A percentile compares a stretch with the other conserved stretches of the same genome.
These are phyloP conservation scores for Belgica antarctica DNA, from an alignment of 2,888 invertebrate species.

Conservation along the genomic window DNA sequence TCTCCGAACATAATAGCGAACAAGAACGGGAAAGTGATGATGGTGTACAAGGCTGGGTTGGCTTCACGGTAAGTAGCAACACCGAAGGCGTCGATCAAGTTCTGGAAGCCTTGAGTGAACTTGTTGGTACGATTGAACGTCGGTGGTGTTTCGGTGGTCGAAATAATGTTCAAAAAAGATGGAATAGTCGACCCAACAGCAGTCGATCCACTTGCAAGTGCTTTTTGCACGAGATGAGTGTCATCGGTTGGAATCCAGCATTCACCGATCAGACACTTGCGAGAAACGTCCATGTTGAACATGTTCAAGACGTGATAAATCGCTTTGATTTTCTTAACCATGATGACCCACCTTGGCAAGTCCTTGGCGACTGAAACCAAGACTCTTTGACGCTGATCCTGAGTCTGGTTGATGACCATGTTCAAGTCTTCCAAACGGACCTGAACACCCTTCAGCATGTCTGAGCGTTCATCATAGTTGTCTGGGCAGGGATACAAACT, in stretches of 20 bases:
- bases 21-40: conserved; percentile 91
- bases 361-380: conserved; percentile 77
- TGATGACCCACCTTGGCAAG: conserved; percentile 76
- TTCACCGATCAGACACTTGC: conserved; percentile 86
- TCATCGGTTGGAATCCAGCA: conserved; percentile 81
- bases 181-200: conserved; percentile 83
- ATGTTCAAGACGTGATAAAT: conserved; percentile 91
- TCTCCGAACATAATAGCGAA: conserved; percentile 98
- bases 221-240: conserved; percentile 69
- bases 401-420: conserved; percentile 73
- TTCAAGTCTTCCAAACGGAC: conserved; percentile 79
- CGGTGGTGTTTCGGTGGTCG: conserved; percentile 76
- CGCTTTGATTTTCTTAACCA: conserved; percentile 85
- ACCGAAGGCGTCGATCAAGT: conserved; percentile 89
- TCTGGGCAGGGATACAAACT: conserved; percentile 85
- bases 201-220: conserved; percentile 78
- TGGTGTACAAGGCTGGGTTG: conserved; percentile 84
- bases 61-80: conserved; percentile 89
- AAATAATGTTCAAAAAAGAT: conserved; percentile 88
- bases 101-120: conserved; percentile 90
- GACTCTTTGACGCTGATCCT: conserved; percentile 79
- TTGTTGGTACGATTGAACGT: conserved; percentile 90
- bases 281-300: conserved; percentile 87
- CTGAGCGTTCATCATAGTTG: conserved; percentile 70
- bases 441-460: conserved; percentile 79